Conservation (phyloP, 2,113 vertebrate species). For the Dromiciops gliroides region DNA sequence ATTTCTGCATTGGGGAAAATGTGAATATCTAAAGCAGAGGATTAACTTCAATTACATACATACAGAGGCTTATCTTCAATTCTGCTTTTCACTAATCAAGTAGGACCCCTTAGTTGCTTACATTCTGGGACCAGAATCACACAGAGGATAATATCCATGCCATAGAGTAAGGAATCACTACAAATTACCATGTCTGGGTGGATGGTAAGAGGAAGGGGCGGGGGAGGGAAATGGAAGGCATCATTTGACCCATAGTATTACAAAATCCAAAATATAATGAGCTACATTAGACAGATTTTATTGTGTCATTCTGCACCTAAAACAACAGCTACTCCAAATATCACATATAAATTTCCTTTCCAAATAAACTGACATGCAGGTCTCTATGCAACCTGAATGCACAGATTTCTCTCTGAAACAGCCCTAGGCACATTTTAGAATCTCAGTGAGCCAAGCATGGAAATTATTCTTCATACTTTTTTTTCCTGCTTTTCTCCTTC, state of each 20-base stretch:
- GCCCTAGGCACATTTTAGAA: conserved; percentile 32
- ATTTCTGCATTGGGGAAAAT: not conserved
- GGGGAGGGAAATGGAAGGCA: not conserved
- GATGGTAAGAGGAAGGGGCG: not conserved
- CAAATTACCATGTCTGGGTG: not conserved
- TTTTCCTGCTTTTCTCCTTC: not conserved
- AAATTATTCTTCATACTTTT: conserved; percentile 33
- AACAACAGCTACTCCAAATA: not conserved
- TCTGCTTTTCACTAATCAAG: not conserved
- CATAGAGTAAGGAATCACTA: no score
- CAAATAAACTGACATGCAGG: not conserved
- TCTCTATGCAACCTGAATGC: not conserved
- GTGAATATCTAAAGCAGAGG: not conserved
- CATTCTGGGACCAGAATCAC: not conserved
- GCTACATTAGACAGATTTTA: not conserved
- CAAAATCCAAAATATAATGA: not conserved
- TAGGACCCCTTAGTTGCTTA: not conserved
- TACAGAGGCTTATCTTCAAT: not conserved
- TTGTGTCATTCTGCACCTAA: not conserved
- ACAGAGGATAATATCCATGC: not conserved
- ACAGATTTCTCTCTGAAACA: conserved; percentile 43
- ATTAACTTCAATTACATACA: not conserved
- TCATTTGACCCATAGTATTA: not conserved
- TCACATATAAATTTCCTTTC: not conserved
- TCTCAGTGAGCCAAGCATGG: conserved; percentile 40